These are phyloP conservation scores for Pantherophis alleghaniensis DNA, from an alignment of 2,797 vertebrate genomes.

Conservation along the genomic window DNA sequence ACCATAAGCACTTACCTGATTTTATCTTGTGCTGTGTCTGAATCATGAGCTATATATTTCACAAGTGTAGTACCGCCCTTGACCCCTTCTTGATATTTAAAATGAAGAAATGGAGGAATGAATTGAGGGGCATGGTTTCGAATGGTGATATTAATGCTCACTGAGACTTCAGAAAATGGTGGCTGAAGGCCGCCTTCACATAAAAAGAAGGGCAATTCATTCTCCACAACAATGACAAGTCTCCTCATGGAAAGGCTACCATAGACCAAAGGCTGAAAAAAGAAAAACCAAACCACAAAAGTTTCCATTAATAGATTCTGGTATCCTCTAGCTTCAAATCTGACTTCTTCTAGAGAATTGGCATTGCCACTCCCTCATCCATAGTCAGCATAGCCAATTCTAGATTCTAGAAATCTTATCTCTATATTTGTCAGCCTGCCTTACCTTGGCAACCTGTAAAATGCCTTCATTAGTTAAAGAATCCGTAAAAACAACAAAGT, in stretches of 20 bases:
- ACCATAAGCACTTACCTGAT: slow-evolving; percentile 68
- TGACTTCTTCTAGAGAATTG: not conserved
- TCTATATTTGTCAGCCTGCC: not conserved
- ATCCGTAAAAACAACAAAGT: slow-evolving; percentile 76
- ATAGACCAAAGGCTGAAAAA: not conserved
- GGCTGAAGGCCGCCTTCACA: not conserved
- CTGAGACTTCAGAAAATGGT: not conserved
- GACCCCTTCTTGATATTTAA: slow-evolving; percentile 72
- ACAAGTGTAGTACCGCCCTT: slow-evolving; percentile 68
- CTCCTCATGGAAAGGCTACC: not conserved
- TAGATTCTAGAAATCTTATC: not conserved
- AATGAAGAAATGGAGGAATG: accelerated
- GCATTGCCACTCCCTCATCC: not conserved
- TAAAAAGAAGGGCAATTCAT: not conserved
- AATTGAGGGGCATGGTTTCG: slow-evolving; percentile 75
- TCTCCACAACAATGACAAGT: not conserved
- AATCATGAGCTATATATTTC: slow-evolving; percentile 67
- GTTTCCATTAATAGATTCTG: not conserved
- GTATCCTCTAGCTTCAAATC: not conserved
- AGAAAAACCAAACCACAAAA: not conserved
- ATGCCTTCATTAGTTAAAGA: slow-evolving; percentile 80
- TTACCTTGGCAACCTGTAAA: slow-evolving; percentile 79
- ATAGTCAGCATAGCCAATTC: not conserved
- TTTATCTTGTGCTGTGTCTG: slow-evolving; percentile 47
- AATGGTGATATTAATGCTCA: slow-evolving; percentile 67